Base-by-base conservation (phyloP, 2,888 invertebrate species). In the Theristus sp. region DNA sequence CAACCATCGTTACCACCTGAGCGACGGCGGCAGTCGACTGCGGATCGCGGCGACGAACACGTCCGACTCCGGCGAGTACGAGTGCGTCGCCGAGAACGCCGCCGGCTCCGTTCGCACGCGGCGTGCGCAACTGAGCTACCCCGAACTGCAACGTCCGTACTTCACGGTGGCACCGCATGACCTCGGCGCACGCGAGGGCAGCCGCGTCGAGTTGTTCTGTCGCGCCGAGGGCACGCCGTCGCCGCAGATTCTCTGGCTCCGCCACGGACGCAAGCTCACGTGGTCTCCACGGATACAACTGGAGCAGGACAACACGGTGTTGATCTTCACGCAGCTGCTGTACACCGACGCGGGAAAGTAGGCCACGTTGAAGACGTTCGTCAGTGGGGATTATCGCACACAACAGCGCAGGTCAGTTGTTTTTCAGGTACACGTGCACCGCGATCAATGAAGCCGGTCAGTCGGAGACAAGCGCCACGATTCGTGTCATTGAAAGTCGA, bases 291-390 rank as follows among this genome's bases (percentile, higher is more conserved):
- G 59, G 27, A 22, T 30, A 2, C 27, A 27, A 29, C 28, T 59
- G 24, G 59, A 59, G 25, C 10, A 25, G 10, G 30, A 38, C 25
- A 26, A 30, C 55, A 61, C 29, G 2, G 29, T 25, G 22, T 26
- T 60, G 28, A 47, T 26, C 1, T 57, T 60, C 26, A 57, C 47
- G 20, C 60, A 57, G 27, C 25, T 60, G 28, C 26, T 60, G 27
- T 47, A 30, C 22, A 52, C 49, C 22, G 60, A 60, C 29, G 52
- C 53, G 58, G 57, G 60, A 24, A n/a, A 24, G 47, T 64, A 62
- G 64, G 71, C 72, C 60, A 64, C 72, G 70, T 62, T 67, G 70
- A 56, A 46, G 29, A 24, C 2, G 2, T 13, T 13, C 6, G n/a
- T n/a, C n/a, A n/a, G n/a, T n/a, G n/a, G n/a, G n/a, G n/a, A n/a